phyloP scores from a whole-genome alignment of 2,888 invertebrate genomes.

The Pediacus dermestoides region DNA sequence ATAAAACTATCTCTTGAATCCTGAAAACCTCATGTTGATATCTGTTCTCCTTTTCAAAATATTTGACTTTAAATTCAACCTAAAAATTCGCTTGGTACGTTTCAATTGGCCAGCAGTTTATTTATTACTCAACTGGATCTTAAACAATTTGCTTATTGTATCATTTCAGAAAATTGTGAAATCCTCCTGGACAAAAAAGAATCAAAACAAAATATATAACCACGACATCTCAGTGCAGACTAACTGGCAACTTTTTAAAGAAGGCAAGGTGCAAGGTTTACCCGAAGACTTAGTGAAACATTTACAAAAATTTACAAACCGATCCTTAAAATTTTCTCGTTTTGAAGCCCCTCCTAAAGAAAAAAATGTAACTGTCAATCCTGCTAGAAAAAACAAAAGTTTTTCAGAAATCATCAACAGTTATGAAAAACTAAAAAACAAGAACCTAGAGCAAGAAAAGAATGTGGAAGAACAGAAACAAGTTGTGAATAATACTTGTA shows the following conservation, averaged over 20 bases:
- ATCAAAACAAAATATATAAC: slow-evolving; percentile 54
- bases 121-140: slow-evolving; percentile 16
- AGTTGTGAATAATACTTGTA: not conserved
- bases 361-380: slow-evolving; percentile 41
- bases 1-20: too few species aligned
- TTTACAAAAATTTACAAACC: slow-evolving; percentile 63
- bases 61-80: too few species aligned
- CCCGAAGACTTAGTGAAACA: slow-evolving; percentile 54
- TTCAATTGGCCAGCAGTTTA: too few species aligned
- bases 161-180: slow-evolving; percentile 64
- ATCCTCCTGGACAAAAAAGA: slow-evolving; percentile 62
- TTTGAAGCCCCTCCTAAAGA: slow-evolving; percentile 33
- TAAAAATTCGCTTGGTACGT: too few species aligned
- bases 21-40: too few species aligned
- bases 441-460: slow-evolving; percentile 29
- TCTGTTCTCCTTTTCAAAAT: too few species aligned
- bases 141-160: slow-evolving; percentile 32
- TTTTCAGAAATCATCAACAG: slow-evolving; percentile 52
- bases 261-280: slow-evolving; percentile 52
- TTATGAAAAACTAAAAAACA: slow-evolving; percentile 48
- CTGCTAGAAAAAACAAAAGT: slow-evolving; percentile 40
- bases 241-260: slow-evolving; percentile 67
- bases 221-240: slow-evolving; percentile 65
- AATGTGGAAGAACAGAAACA: slow-evolving; percentile 8
- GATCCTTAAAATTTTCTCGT: slow-evolving; percentile 44